phyloP scores from a whole-genome alignment of 1,140 invertebrate species.

The Piezodorus guildinii region DNA sequence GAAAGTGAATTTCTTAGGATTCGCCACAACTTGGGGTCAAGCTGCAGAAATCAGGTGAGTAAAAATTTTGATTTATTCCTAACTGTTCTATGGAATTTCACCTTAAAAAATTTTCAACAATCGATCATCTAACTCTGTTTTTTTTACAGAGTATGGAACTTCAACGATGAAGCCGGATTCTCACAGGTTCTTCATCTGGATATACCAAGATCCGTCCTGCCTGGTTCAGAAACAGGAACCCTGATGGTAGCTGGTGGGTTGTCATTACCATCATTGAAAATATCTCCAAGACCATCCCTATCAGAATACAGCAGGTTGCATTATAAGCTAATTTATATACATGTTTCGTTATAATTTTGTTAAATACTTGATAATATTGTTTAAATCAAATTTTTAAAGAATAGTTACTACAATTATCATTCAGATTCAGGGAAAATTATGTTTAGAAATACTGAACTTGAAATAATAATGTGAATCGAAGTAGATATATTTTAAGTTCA shows the following conservation, averaged over 20 bases:
- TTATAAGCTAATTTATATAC: neutral
- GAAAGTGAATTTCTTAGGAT: constrained; percentile 45
- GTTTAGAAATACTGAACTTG: too few relatives aligned
- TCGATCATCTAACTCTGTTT: neutral
- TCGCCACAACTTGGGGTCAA: constrained; percentile 45
- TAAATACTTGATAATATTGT: too few relatives aligned
- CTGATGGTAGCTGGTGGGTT: constrained; percentile 46
- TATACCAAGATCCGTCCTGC: constrained; percentile 45
- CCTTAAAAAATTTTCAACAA: neutral
- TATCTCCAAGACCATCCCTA: constrained; percentile 12
- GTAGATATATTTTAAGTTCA: too few relatives aligned
- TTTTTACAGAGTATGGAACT: constrained; percentile 49
- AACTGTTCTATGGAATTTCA: neutral
- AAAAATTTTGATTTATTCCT: neutral
- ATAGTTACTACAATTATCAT: too few relatives aligned
- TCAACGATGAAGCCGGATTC: constrained; percentile 53
- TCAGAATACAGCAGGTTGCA: constrained; percentile 23
- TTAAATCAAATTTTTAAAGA: too few relatives aligned
- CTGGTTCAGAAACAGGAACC: constrained; percentile 45
- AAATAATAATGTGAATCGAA: too few relatives aligned
- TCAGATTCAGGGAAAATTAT: too few relatives aligned
- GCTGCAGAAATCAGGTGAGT: constrained; percentile 47
- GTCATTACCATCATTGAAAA: constrained; percentile 35
- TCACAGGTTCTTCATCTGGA: constrained; percentile 51
- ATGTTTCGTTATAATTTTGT: too few relatives aligned